Evolutionary conservation across 1,140 invertebrate genomes (phyloP), one percentile per base, ranked within the genome.

Genomic region (Drosophila orosa): DNA sequence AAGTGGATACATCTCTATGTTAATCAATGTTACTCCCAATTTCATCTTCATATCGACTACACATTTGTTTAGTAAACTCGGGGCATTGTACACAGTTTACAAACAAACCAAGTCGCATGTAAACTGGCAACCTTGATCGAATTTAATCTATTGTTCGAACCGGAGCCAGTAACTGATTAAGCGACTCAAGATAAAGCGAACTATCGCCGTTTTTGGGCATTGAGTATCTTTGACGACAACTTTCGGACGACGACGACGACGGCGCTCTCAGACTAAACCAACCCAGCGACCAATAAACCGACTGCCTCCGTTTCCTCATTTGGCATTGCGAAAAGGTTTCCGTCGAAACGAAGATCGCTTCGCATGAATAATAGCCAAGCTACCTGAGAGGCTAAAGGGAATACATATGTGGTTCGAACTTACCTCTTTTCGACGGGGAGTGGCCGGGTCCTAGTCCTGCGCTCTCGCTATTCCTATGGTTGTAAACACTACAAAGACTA

Each of bases 401-500:
- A 22, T 52, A 22, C 5, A 22, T 52, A 22, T 9, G 27, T 19
- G 27, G 15, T 6, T 5, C 13, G 35, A 45, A 52, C 68, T 73
- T 73, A 73, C 69, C 69, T 60, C 22, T 50, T 61, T 61, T 48
- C 27, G 52, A 39, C 45, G 69, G 68, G 67, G 68, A 61, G 39
- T 71, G 31, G 47, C 27, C 52, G 35, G 58, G 56, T 61, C 62
- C 45, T 45, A 47, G 48, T 80, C 39, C 74, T 63, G 58, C 42
- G 58, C 42, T 48, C 35, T 80, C 47, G 47, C 37, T 67, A 47
- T 71, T 50, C 52, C 58, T 79, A 74, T 37, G 47, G 42, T 69
- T 78, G 74, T 68, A 79, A 56, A 75, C 50, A 65, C 74, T 78
- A 78, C 50, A 74, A 87, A 62, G 50, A 84, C 65, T 89, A 75